Conservation (phyloP, 2,113 vertebrate genomes). For the Chaetops frenatus region DNA sequence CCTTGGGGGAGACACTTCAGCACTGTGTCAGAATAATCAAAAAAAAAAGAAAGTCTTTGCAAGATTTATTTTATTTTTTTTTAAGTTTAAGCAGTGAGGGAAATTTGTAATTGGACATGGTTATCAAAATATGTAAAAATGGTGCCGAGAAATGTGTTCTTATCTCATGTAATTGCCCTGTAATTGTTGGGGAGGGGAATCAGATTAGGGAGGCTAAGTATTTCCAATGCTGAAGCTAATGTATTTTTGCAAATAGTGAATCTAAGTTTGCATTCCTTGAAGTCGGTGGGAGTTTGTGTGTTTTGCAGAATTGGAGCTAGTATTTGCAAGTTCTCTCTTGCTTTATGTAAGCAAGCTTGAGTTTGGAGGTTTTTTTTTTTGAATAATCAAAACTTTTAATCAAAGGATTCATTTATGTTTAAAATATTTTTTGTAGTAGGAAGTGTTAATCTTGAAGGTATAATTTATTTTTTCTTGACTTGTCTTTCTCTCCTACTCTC, state of each 20-base stretch:
- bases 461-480: background rate
- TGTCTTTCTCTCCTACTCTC: background rate
- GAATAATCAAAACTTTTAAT: background rate
- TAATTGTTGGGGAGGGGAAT: constrained; percentile 25
- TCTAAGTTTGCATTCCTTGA: background rate
- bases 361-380: background rate
- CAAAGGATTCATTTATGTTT: constrained; percentile 4
- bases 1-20: background rate
- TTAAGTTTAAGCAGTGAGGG: background rate
- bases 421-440: constrained; percentile 14
- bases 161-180: constrained; percentile 29
- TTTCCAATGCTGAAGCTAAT: background rate
- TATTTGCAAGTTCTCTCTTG: background rate
- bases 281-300: background rate
- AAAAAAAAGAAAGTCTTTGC: background rate
- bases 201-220: constrained; percentile 17
- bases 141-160: constrained; percentile 15
- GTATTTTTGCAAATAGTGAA: background rate
- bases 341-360: background rate
- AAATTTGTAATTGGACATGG: background rate
- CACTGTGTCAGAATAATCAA: background rate
- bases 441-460: background rate
- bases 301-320: background rate
- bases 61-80: background rate
- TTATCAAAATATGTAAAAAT: constrained; percentile 31